These are phyloP conservation scores for Tetramorium simillimum DNA, from an alignment of 1,140 invertebrate species.

Conservation along the genomic window DNA sequence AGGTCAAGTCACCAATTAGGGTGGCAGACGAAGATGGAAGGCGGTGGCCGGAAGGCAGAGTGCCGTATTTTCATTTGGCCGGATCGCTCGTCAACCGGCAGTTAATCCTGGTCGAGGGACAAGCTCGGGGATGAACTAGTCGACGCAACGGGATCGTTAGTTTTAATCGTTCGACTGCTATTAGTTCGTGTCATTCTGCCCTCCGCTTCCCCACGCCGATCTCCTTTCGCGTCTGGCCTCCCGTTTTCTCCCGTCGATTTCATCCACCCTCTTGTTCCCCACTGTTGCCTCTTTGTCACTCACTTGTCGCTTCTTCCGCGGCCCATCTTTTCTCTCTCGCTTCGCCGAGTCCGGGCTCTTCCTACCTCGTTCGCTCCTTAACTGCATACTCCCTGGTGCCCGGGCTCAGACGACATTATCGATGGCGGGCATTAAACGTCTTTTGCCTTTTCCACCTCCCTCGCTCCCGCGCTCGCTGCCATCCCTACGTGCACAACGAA, in stretches of 20 bases:
- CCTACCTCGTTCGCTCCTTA: conserved; percentile 57
- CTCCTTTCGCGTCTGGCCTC: neutral
- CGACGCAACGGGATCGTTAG: conserved; percentile 75
- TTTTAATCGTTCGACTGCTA: conserved; percentile 77
- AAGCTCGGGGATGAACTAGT: conserved; percentile 63
- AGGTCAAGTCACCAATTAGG: conserved; percentile 63
- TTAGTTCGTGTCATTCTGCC: conserved; percentile 64
- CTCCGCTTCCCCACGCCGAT: neutral
- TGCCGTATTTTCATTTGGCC: conserved; percentile 73
- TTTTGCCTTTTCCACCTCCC: conserved; percentile 48
- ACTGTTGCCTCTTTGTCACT: conserved; percentile 2
- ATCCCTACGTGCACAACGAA: neutral
- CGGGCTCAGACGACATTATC: conserved; percentile 68
- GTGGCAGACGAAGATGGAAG: conserved; percentile 19
- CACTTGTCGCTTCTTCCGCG: conserved; percentile 51
- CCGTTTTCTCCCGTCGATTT: conserved; percentile 1
- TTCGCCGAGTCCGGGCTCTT: conserved; percentile 20
- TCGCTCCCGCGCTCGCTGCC: neutral
- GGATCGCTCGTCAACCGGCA: conserved; percentile 72
- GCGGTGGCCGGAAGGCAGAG: conserved; percentile 19
- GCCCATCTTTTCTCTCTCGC: conserved; percentile 5
- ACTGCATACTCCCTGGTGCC: conserved; percentile 55
- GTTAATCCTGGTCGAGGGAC: conserved; percentile 71
- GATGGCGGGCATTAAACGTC: conserved; percentile 70
- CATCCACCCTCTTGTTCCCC: conserved; percentile 1